Base-by-base conservation (phyloP, 2,797 vertebrate genomes). In the Buceros bicornis region DNA sequence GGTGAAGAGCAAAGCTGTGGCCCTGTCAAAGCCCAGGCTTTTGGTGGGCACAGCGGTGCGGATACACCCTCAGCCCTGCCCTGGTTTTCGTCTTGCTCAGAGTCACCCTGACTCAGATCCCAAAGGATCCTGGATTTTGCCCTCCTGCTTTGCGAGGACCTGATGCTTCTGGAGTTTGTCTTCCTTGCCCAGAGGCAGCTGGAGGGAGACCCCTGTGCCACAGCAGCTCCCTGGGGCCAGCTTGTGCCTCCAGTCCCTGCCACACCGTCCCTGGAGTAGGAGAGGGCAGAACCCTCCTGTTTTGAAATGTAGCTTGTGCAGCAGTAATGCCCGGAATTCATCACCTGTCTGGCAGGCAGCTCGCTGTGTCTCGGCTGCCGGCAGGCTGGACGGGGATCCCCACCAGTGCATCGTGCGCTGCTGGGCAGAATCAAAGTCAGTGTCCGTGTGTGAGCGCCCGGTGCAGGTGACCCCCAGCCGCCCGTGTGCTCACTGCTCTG, bases 401-500 rank as follows among this genome's bases (percentile, higher is more conserved):
- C 22, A 7, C 10, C 33, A 10, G 50, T 28, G 3, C 33, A 4
- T 11, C 2, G 2, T 0, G 1, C 1, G 21, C 64, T 77, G 60
- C 65, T 2, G 22, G 61, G 70, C 65, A 74, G 6, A 28, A 3
- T 25, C 77, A 42, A 35, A 69, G 18, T n/a, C 45, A 2, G 40
- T 19, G 43, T 31, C 64, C 2, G 0, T 16, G 25, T 51, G 47
- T 25, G n/a, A 31, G 14, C 26, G 11, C 43, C 29, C 0, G 2
- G 28, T 19, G 28, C 33, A 16, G 29, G 57, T 42, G 42, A 50
- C 20, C 33, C 43, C 84, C 56, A 62, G 33, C 29, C 16, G n/a
- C 56, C 70, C 37, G 47, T 28, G 5, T 3, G 8, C 79, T 51
- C 31, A 8, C 35, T 67, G 31, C 12, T 69, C 4, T 42, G 5